Conservation (phyloP, 37 sponge, comb jelly and placozoan species). For the Theonella swinhoei region DNA sequence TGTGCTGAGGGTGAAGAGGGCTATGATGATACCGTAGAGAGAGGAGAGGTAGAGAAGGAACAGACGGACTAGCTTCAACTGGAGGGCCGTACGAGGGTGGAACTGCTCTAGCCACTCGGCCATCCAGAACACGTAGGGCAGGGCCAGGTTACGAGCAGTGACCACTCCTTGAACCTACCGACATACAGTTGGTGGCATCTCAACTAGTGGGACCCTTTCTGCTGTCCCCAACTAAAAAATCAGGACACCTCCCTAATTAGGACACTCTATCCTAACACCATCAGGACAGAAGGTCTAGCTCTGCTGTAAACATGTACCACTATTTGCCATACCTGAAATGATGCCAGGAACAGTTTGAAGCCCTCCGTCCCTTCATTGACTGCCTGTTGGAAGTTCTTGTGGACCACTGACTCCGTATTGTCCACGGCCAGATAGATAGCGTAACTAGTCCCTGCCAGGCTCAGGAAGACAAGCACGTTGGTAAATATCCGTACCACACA, state of each 20-base stretch:
- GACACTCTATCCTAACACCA: too few relatives aligned
- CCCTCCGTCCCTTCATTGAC: not conserved
- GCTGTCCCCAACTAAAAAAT: too few relatives aligned
- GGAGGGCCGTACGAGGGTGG: constrained; percentile 81
- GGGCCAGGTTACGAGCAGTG: constrained; percentile 44
- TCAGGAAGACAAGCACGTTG: constrained; percentile 32
- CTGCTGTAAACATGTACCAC: too few relatives aligned
- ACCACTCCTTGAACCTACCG: constrained; percentile 71
- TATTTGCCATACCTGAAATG: too few relatives aligned
- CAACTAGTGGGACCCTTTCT: not conserved
- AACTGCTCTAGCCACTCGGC: constrained; percentile 46
- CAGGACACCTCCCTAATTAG: too few relatives aligned
- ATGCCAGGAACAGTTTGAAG: constrained; percentile 41
- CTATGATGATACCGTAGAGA: constrained; percentile 68
- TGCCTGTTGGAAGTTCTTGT: not conserved
- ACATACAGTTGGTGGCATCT: not conserved
- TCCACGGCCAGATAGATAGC: constrained; percentile 72
- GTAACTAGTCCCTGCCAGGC: constrained; percentile 53
- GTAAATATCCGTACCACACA: constrained; percentile 36
- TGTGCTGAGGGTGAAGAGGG: constrained; percentile 51
- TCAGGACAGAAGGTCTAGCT: too few relatives aligned
- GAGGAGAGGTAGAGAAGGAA: constrained; percentile 71
- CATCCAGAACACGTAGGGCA: constrained; percentile 51
- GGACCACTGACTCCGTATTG: constrained; percentile 6
- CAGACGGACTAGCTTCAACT: constrained; percentile 66